phyloP scores from a whole-genome alignment of 1,140 invertebrate species.

The Neotoxoptera formosana region DNA sequence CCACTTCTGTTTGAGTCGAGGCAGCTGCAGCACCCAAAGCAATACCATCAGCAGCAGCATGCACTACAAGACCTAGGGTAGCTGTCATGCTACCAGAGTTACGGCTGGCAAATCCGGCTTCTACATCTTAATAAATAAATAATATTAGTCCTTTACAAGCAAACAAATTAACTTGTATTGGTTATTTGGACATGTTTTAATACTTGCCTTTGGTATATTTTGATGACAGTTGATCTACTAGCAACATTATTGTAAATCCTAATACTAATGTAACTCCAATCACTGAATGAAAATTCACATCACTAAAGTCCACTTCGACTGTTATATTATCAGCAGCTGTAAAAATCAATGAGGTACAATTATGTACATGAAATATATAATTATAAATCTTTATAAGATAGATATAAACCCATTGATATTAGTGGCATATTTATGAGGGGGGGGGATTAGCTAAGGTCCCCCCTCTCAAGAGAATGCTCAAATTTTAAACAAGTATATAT shows the following conservation, averaged over 20 bases:
- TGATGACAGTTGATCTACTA: constrained; percentile 84
- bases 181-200: not conserved
- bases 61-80: constrained; percentile 94
- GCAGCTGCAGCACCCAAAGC: constrained; percentile 96
- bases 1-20: constrained; percentile 92
- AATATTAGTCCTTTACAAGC: not conserved
- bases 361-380: not conserved
- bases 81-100: constrained; percentile 83
- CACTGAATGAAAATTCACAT: constrained; percentile 69
- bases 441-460: too few relatives aligned
- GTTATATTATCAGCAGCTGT: constrained; percentile 47
- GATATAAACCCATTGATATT: not conserved
- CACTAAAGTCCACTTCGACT: constrained; percentile 48
- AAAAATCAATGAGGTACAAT: not conserved
- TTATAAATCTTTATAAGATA: not conserved
- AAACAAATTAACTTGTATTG: not conserved
- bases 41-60: constrained; percentile 97
- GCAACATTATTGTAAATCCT: constrained; percentile 96
- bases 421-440: too few relatives aligned
- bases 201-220: constrained; percentile 62
- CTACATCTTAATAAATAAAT: constrained; percentile 64
- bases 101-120: constrained; percentile 69
- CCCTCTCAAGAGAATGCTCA: too few relatives aligned
- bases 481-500: too few relatives aligned
- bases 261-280: constrained; percentile 80